Evolutionary conservation across 1,140 invertebrate species (phyloP).

Genomic region (Helicoverpa zea): DNA sequence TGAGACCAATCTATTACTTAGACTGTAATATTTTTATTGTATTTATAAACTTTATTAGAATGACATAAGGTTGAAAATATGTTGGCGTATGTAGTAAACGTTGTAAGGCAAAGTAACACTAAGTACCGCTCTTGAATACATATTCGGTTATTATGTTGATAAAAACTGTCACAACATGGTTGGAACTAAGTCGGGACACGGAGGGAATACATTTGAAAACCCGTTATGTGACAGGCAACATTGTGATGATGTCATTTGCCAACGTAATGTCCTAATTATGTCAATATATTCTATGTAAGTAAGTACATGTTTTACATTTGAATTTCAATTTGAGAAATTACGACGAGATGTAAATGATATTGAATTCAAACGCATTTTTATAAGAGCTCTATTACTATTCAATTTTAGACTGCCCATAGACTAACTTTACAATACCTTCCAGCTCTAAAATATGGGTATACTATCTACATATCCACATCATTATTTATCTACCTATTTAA

Average conservation of each 20-base stretch:
- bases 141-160: slow-evolving; percentile 80
- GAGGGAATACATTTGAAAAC: slow-evolving; percentile 53
- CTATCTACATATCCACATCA: too few relatives aligned
- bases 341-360: slow-evolving; percentile 20
- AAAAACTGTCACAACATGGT: slow-evolving; percentile 63
- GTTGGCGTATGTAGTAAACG: slow-evolving; percentile 9
- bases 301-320: slow-evolving; percentile 32
- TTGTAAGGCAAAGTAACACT: slow-evolving; percentile 53
- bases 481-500: too few relatives aligned
- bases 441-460: too few relatives aligned
- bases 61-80: slow-evolving; percentile 60
- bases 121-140: slow-evolving; percentile 76
- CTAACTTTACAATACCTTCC: too few relatives aligned
- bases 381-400: not conserved
- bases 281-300: slow-evolving; percentile 13
- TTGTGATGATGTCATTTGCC: slow-evolving; percentile 42
- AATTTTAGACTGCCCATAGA: too few relatives aligned
- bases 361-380: not conserved
- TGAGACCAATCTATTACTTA: slow-evolving; percentile 68
- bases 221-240: slow-evolving; percentile 55
- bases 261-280: slow-evolving; percentile 37
- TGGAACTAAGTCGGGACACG: slow-evolving; percentile 57
- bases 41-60: slow-evolving; percentile 50
- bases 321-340: slow-evolving; percentile 13
- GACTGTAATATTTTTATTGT: slow-evolving; percentile 51